These are phyloP conservation scores for Hecatera dysodea DNA, from an alignment of 2,888 invertebrate species.

Conservation along the genomic window DNA sequence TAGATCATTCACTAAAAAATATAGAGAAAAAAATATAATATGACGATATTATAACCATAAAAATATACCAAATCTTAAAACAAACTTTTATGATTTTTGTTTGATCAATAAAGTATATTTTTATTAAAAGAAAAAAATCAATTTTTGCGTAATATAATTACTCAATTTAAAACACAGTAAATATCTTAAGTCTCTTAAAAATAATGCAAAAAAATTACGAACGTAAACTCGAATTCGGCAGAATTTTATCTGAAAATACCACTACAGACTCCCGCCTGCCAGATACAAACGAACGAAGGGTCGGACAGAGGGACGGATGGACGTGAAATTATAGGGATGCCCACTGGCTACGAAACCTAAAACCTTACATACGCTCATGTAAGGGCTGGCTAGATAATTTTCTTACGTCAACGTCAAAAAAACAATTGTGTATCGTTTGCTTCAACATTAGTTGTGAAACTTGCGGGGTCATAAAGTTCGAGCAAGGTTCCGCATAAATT, in stretches of 20 bases:
- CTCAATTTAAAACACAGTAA: background rate
- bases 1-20: background rate
- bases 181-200: constrained; percentile 2
- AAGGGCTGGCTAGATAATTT: constrained; percentile 50
- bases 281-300: constrained; percentile 50
- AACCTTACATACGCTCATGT: constrained; percentile 44
- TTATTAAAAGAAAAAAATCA: background rate
- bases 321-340: constrained; percentile 56
- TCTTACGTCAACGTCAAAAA: constrained; percentile 58
- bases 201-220: constrained; percentile 14
- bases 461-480: constrained; percentile 40
- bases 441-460: constrained; percentile 43
- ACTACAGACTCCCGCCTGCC: constrained; percentile 44
- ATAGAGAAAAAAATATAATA: no score
- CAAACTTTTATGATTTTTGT: background rate
- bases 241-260: constrained; percentile 45
- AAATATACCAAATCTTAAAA: no score
- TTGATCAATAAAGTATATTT: no score
- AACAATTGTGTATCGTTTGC: constrained; percentile 46
- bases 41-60: no score
- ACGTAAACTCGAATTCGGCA: constrained; percentile 19
- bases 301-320: constrained; percentile 47
- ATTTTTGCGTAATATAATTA: background rate
- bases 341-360: constrained; percentile 58
- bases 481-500: constrained; percentile 68